phyloP scores from a whole-genome alignment of 2,888 invertebrate species.

The Erebia epiphron region DNA sequence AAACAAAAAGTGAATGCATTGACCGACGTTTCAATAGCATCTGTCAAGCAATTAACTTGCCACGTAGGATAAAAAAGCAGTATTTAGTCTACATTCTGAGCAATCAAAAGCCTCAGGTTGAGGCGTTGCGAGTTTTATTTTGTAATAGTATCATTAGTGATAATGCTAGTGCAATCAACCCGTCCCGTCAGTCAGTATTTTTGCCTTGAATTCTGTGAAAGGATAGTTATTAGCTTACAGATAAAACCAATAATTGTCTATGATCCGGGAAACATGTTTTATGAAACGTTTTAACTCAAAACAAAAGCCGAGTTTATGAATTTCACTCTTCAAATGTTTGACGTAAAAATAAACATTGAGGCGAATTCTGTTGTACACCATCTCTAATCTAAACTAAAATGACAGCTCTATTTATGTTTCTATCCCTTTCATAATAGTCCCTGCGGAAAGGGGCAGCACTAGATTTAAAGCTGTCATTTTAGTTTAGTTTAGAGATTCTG shows the following conservation, averaged over 20 bases:
- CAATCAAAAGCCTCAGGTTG: constrained; percentile 50
- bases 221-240: constrained; percentile 18
- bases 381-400: too few relatives aligned
- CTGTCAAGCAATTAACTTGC: constrained; percentile 51
- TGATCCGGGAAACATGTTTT: not conserved
- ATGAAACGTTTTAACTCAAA: not conserved
- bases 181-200: not conserved
- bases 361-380: too few relatives aligned
- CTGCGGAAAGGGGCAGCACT: too few relatives aligned
- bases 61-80: constrained; percentile 46
- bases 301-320: not conserved
- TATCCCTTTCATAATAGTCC: too few relatives aligned
- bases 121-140: constrained; percentile 29
- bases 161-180: constrained; percentile 18
- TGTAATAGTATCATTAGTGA: constrained; percentile 16
- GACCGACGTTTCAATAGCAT: constrained; percentile 31
- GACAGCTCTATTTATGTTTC: too few relatives aligned
- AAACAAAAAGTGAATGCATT: constrained; percentile 29
- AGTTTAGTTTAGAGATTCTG: too few relatives aligned
- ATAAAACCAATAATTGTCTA: not conserved
- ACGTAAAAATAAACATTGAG: too few relatives aligned
- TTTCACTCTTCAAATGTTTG: not conserved
- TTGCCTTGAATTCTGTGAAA: constrained; percentile 20
- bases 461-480: too few relatives aligned
- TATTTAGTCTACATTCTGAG: constrained; percentile 53